Percentiles rank a stretch among this genome's conserved stretches.
phyloP scores from a whole-genome alignment of 1,140 invertebrate species.

The Gonatopus flavifemur region DNA sequence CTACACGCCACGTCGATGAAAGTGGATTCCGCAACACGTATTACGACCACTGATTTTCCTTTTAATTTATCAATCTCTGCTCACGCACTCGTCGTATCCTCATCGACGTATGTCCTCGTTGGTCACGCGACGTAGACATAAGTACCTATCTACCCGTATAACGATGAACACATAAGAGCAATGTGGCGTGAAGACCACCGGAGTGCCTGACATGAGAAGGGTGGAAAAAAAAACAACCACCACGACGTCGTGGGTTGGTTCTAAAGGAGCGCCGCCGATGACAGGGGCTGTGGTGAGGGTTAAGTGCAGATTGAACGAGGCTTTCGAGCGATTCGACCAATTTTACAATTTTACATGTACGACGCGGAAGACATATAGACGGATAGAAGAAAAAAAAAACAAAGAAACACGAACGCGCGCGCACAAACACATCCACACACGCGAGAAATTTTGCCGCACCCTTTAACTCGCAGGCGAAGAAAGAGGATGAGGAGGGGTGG shows the following conservation, averaged over 20 bases:
- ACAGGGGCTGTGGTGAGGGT: constrained; percentile 11
- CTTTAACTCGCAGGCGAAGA: neutral
- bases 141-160: too few relatives aligned
- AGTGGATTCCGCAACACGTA: too few relatives aligned
- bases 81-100: constrained; percentile 4
- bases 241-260: constrained; percentile 1
- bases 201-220: neutral
- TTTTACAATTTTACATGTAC: constrained; percentile 46
- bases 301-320: constrained; percentile 19
- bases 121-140: constrained; percentile 17
- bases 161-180: constrained; percentile 14
- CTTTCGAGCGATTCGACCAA: constrained; percentile 35
- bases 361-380: too few relatives aligned
- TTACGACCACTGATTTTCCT: constrained; percentile 18
- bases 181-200: too few relatives aligned
- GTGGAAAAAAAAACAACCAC: constrained; percentile 16
- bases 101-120: neutral
- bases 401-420: neutral
- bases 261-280: constrained; percentile 18
- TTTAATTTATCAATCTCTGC: constrained; percentile 19
- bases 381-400: too few relatives aligned
- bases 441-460: constrained; percentile 29
- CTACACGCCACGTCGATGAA: too few relatives aligned
- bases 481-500: neutral
- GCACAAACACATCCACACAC: neutral